Conservation (phyloP, 1,140 invertebrate species). For the Latrodectus geometricus region DNA sequence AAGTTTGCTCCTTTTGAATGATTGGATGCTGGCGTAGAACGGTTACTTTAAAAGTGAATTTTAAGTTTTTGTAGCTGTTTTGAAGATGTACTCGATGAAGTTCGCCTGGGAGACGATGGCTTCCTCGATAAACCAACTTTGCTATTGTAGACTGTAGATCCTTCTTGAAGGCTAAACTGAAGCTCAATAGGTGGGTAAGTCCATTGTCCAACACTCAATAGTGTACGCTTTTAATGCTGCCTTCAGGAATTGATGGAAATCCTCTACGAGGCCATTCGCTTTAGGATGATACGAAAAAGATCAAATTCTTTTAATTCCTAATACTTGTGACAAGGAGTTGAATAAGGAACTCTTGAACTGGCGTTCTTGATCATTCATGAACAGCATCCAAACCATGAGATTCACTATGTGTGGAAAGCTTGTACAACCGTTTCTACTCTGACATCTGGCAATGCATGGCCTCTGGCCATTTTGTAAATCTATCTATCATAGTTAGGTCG, state of each 20-base stretch:
- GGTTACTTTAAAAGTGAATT: not conserved
- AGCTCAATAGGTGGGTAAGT: not conserved
- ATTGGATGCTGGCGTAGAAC: not conserved
- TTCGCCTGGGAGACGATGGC: not conserved
- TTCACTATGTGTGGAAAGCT: conserved; percentile 66
- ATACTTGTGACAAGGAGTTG: not conserved
- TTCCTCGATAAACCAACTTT: conserved; percentile 56
- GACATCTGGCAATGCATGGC: no score
- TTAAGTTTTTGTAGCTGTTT: not conserved
- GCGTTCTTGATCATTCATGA: conserved; percentile 66
- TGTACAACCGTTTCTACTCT: conserved; percentile 65
- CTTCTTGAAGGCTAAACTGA: not conserved
- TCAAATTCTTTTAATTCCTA: conserved; percentile 62
- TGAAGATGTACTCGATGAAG: not conserved
- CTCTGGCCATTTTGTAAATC: no score
- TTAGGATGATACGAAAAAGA: conserved; percentile 63
- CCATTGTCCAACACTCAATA: not conserved
- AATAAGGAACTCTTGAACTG: conserved; percentile 67
- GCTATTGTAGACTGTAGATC: conserved; percentile 43
- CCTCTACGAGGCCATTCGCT: conserved; percentile 61
- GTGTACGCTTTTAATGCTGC: not conserved
- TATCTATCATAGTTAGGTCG: no score
- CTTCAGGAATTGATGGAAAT: not conserved
- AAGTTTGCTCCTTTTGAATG: not conserved
- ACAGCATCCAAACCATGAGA: conserved; percentile 67